Evolutionary conservation across 2,113 vertebrate species (phyloP).

Genomic region (Cebus imitator): DNA sequence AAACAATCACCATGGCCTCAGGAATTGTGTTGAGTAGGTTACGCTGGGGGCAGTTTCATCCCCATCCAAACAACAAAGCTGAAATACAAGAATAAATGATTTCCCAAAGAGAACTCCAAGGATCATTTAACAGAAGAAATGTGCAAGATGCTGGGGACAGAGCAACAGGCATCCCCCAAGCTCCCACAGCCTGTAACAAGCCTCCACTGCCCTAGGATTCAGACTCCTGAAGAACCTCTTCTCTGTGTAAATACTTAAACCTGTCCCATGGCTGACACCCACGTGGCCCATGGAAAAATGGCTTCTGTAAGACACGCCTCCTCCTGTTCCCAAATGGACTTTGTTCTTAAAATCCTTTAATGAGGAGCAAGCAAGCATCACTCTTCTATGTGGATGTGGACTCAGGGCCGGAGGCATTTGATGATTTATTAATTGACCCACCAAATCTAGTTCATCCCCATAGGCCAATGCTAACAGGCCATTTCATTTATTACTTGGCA

Average conservation of each 20-base stretch:
- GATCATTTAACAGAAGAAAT: not conserved
- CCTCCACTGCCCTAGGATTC: not conserved
- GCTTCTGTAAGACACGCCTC: not conserved
- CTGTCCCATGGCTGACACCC: not conserved
- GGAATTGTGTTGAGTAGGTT: not conserved
- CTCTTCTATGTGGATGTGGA: conserved; percentile 13
- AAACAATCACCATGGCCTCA: not conserved
- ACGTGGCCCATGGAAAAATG: not conserved
- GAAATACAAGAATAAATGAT: not conserved
- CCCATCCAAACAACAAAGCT: not conserved
- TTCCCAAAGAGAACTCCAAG: not conserved
- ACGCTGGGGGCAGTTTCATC: rapidly evolving
- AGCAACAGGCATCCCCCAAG: not conserved
- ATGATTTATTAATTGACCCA: conserved; percentile 62
- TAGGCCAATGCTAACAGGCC: not conserved
- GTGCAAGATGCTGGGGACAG: no score
- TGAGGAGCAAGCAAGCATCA: conserved; percentile 16
- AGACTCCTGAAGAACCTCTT: not conserved
- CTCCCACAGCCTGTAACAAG: not conserved
- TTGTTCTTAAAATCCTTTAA: conserved; percentile 48
- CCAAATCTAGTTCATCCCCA: conserved; percentile 25
- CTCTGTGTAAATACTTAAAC: not conserved
- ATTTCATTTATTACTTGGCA: conserved; percentile 32
- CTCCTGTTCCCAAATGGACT: not conserved
- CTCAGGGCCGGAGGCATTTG: conserved; percentile 18